Evolutionary conservation across 1,140 invertebrate species (phyloP), one percentile per base, ranked within the genome.

Genomic region (Drosophila mayri): DNA sequence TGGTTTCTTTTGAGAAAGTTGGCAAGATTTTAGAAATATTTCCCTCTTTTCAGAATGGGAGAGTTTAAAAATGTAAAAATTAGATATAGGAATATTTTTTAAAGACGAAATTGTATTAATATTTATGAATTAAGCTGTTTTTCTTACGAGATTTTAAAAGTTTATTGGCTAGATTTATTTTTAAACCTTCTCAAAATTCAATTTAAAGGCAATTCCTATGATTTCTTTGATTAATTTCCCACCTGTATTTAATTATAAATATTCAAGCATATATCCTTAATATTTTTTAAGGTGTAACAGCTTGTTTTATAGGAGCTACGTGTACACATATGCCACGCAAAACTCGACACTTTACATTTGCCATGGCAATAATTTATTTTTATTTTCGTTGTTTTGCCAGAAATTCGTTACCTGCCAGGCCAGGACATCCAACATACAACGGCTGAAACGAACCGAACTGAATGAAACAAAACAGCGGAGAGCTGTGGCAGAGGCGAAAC

Each of bases 281-380:
- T 5, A 11, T 59, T 72, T 59, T 28, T 41, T 47, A 12, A 28
- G 37, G 61, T 62, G 79, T 81, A 80, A 54, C 49, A 77, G 77
- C 44, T 84, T 75, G 81, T 81, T 85, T 85, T 79, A 86, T 85
- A 79, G 82, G 52, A 81, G 76, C 76, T 58, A 86, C 78, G 70
- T 76, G 75, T 43, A 76, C 81, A 77, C 58, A 86, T 79, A 74
- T 79, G 82, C 75, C 74, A 85, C 70, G 74, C 79, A 85, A 82
- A 87, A 87, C 71, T 88, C 85, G 83, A 88, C 84, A 88, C 84
- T 88, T 88, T 84, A 84, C 84, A 88, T 88, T 83, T 67, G 82
- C 83, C 65, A 70, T 71, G 73, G 80, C 85, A 64, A 88, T 88
- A 88, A 81, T 78, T 88, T 88, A 88, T 90, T 88, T 88, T 84